These are phyloP conservation scores for Sardinella longiceps DNA, from an alignment of 2,797 vertebrate species.

Conservation along the genomic window DNA sequence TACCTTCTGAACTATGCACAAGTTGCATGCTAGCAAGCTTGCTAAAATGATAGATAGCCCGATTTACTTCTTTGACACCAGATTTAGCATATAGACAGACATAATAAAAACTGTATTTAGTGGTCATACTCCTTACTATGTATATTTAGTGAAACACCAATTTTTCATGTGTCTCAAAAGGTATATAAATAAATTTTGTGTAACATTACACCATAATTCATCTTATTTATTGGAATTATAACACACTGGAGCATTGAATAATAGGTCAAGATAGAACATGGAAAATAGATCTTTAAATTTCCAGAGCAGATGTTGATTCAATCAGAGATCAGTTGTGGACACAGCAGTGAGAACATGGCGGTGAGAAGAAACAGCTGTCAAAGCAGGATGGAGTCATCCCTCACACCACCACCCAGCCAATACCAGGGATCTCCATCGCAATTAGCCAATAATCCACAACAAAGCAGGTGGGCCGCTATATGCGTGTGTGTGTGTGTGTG, in stretches of 20 bases:
- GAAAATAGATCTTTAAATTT: not conserved
- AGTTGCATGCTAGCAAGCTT: not conserved
- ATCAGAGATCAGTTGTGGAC: not conserved
- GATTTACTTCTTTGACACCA: not conserved
- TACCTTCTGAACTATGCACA: not conserved
- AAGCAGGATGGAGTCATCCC: slow-evolving; percentile 57
- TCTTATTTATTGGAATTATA: not conserved
- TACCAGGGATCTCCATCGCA: slow-evolving; percentile 50
- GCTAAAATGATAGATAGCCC: not conserved
- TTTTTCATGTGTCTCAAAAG: not conserved
- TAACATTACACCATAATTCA: not conserved
- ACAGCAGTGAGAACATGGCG: slow-evolving; percentile 32
- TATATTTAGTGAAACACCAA: not conserved
- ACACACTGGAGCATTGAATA: not conserved
- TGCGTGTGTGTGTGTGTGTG: slow-evolving; percentile 17
- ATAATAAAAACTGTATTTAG: no score
- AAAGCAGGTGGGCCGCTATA: slow-evolving; percentile 52
- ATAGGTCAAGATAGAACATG: not conserved
- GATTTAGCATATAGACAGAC: not conserved
- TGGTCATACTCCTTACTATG: no score
- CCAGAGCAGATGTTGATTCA: not conserved
- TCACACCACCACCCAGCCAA: slow-evolving; percentile 50
- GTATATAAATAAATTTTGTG: not conserved
- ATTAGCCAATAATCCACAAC: slow-evolving; percentile 53
- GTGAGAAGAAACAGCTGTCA: slow-evolving; percentile 61